These are phyloP conservation scores for Reticulitermes speratus DNA, from an alignment of 1,140 invertebrate species.

Conservation along the genomic window DNA sequence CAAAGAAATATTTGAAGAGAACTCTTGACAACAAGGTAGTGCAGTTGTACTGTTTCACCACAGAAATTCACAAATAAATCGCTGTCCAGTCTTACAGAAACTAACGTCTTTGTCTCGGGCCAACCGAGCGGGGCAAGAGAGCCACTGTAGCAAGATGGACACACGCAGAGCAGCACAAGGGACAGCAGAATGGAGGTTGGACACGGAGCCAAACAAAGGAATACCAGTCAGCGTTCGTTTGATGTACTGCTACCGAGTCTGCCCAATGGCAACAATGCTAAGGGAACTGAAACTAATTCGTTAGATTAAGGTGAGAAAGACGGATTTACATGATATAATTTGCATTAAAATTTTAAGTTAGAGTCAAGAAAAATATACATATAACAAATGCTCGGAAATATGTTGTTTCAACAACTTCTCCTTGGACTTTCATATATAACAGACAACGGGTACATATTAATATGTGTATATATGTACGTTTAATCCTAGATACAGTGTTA, in stretches of 20 bases:
- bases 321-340: neutral
- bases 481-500: too few species aligned
- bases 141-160: neutral
- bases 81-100: neutral
- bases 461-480: too few species aligned
- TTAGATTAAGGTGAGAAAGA: neutral
- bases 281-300: neutral
- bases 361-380: neutral
- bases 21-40: neutral
- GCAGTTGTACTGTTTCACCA: neutral
- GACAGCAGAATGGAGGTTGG: constrained; percentile 6
- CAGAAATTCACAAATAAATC: constrained; percentile 17
- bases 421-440: too few species aligned
- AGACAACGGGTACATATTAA: too few species aligned
- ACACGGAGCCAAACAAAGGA: neutral
- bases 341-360: neutral
- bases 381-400: too few species aligned
- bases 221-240: neutral
- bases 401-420: too few species aligned
- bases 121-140: neutral
- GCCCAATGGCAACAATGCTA: neutral
- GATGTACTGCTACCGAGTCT: neutral
- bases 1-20: neutral
- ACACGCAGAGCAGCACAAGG: neutral
- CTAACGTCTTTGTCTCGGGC: neutral